Conservation (phyloP, 2,888 invertebrate species). For the Sphinx pinastri region DNA sequence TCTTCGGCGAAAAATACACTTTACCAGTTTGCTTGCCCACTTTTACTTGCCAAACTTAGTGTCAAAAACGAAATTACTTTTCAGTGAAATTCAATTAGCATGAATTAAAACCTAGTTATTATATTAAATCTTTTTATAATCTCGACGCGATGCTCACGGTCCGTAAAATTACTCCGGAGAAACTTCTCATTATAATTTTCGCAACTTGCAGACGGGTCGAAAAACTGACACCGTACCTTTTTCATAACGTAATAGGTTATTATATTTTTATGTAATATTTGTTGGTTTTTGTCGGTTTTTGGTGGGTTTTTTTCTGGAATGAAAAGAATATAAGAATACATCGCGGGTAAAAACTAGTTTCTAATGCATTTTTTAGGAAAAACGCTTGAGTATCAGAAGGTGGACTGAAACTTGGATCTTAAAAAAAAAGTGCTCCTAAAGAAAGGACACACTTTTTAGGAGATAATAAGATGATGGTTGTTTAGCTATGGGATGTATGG, state of each 20-base stretch:
- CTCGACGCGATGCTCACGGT: background rate
- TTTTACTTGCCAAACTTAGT: background rate
- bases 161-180: slow-evolving; percentile 4
- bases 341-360: too few relatives aligned
- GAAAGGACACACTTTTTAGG: too few relatives aligned
- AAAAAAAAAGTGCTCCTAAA: too few relatives aligned
- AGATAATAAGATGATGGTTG: too few relatives aligned
- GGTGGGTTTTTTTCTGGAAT: too few relatives aligned
- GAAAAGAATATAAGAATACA: too few relatives aligned
- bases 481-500: too few relatives aligned
- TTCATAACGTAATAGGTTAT: background rate
- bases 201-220: background rate
- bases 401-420: too few relatives aligned
- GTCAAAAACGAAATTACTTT: background rate
- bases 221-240: background rate
- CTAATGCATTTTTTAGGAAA: too few relatives aligned
- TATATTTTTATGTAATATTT: background rate
- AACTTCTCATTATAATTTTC: slow-evolving; percentile 17
- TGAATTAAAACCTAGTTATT: background rate
- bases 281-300: background rate
- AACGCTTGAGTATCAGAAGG: too few relatives aligned
- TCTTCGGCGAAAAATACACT: too few relatives aligned
- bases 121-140: background rate
- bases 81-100: slow-evolving; percentile 8
- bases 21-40: background rate